Base-by-base conservation (phyloP, 92 coral and sea anemone species). In the Nematostella vectensis region DNA sequence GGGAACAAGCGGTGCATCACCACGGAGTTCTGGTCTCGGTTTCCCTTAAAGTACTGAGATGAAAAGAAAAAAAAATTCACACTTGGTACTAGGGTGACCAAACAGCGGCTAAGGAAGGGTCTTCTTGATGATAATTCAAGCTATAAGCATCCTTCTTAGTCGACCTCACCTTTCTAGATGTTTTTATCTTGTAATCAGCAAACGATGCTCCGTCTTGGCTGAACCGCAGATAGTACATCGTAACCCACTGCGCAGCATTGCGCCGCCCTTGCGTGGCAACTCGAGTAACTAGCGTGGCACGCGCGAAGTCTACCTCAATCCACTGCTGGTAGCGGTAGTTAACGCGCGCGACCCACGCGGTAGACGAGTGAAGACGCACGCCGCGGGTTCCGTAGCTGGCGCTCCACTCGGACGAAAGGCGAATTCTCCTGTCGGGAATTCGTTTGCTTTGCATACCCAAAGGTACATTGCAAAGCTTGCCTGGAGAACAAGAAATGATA, bases 41-140 rank as follows among this genome's bases (percentile, higher is more conserved):
- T 86, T 1, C 77, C 95, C 28, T 44, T 68, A 65, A 86, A 86
- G 33, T 70, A 71, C 89, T 86, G 16, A n/a, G n/a, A n/a, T n/a
- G 25, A 47, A 68, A 37, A 4, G 31, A 40, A 24, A 50, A 4
- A 36, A 15, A 36, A n/a, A n/a, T n/a, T n/a, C n/a, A n/a, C n/a
- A n/a, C n/a, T n/a, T n/a, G n/a, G n/a, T n/a, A n/a, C n/a, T n/a
- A n/a, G n/a, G n/a, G n/a, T n/a, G n/a, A n/a, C n/a, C n/a, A n/a
- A 39, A 47, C 16, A 61, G n/a, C 11, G 3, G 12, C 16, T 29
- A 16, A 20, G n/a, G n/a, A n/a, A n/a, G n/a, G n/a, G n/a, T n/a
- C n/a, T n/a, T n/a, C n/a, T n/a, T n/a, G n/a, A n/a, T n/a, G n/a
- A n/a, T n/a, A n/a, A n/a, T n/a, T n/a, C n/a, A n/a, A n/a, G n/a